Base-by-base conservation (phyloP, 2,797 vertebrate species). In the Zalophus californianus region DNA sequence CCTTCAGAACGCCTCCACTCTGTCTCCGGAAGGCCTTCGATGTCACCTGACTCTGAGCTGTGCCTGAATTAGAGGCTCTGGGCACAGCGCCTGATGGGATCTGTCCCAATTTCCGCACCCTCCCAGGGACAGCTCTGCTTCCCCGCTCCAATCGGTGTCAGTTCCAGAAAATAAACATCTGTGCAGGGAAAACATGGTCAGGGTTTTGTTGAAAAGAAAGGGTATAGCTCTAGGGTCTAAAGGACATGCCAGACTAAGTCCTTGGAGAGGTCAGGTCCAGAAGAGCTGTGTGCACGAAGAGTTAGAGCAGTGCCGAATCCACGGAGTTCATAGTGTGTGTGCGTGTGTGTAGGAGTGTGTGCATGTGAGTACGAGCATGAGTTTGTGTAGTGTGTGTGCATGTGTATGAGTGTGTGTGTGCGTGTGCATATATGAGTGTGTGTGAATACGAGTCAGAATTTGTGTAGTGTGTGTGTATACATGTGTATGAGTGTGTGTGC, bases 151-250 rank as follows among this genome's bases (percentile, higher is more conserved):
- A 56, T 29, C 4, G 5, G 20, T 20, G 7, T 56, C 10, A 1
- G 72, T 96, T 86, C 90, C 66, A 94, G 68, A 79, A 96, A 68
- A 56, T 60, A 90, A 86, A 79, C 35, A 44, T 94, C 38, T n/a
- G 9, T 86, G 9, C 62, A 8, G 21, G 38, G n/a, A 84, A 66
- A 94, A 56, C 44, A 54, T 4, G 18, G 86, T 58, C 41, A 52
- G 54, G 10, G n/a, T 93, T 92, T 78, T 44, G 12, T 80, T 88
- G 35, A 48, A 52, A 96, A 77, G 38, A 44, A 82, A 50, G 29
- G 9, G 18, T 1, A 5, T 60, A n/a, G 64, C 41, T 94, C 41
- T 72, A 41, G 50, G 83, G n/a, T 70, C 16, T 80, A 75, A 84
- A 18, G 7, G 68, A 58, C 27, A 13, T 35, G 56, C n/a, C 56